phyloP scores from a whole-genome alignment of 2,888 invertebrate genomes.

The Lumbricus terrestris region DNA sequence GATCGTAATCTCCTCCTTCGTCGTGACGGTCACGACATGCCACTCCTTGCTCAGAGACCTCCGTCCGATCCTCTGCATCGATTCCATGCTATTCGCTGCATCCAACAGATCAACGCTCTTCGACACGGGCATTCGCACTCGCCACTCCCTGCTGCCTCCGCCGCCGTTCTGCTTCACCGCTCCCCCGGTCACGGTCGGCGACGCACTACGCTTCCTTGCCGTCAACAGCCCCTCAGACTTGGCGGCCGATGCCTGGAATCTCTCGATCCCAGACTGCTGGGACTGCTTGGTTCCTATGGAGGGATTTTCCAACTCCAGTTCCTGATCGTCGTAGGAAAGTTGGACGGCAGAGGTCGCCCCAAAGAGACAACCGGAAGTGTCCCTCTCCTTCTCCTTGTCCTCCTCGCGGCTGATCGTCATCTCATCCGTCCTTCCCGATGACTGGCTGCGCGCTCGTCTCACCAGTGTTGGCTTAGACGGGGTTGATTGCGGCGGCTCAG shows the following conservation, averaged over 20 bases:
- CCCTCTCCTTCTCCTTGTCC: too few species aligned
- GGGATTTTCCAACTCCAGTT: not conserved
- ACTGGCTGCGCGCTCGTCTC: not conserved
- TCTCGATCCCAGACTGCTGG: not conserved
- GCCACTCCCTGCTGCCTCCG: not conserved
- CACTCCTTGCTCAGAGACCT: conserved; percentile 24
- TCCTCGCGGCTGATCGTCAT: not conserved
- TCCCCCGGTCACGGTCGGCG: not conserved
- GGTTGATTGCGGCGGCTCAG: not conserved
- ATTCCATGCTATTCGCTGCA: not conserved
- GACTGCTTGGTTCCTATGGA: not conserved
- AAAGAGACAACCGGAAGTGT: not conserved
- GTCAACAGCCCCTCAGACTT: conserved; percentile 4
- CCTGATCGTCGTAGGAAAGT: not conserved
- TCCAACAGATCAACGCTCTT: conserved; percentile 11
- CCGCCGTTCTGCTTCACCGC: not conserved
- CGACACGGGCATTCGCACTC: not conserved
- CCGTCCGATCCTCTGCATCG: conserved; percentile 48
- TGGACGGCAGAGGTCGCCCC: not conserved
- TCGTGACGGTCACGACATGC: conserved; percentile 21
- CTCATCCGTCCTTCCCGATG: not conserved
- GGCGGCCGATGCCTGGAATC: not conserved
- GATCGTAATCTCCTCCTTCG: conserved; percentile 16
- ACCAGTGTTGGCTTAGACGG: not conserved
- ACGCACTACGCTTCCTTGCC: not conserved